Conservation (phyloP, 2,888 invertebrate genomes). For the Taphrorychus bicolor region DNA sequence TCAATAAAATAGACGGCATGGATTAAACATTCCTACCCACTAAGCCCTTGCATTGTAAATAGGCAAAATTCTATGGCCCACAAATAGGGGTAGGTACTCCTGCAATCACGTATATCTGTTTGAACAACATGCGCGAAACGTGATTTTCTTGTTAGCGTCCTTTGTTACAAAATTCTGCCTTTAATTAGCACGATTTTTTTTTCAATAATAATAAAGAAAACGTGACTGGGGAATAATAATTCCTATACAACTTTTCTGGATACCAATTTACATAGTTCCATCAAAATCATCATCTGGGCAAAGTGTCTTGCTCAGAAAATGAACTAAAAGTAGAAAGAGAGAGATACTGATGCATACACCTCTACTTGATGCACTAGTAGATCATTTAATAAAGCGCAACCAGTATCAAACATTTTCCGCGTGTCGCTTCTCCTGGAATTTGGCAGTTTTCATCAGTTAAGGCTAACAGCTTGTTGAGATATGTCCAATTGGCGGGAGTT, state of each 20-base stretch:
- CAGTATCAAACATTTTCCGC: conserved; percentile 16
- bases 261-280: too few species aligned
- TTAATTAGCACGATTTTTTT: background rate
- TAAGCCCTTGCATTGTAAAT: background rate
- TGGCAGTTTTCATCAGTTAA: conserved; percentile 20
- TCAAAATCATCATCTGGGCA: too few species aligned
- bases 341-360: too few species aligned
- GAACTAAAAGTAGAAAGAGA: too few species aligned
- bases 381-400: too few species aligned
- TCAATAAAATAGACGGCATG: background rate
- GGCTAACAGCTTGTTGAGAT: conserved; percentile 10
- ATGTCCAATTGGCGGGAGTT: conserved; percentile 35
- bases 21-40: background rate
- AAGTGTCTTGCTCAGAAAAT: too few species aligned
- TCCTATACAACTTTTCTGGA: too few species aligned
- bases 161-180: background rate
- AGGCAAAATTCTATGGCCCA: background rate
- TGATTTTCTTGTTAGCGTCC: background rate
- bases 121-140: background rate
- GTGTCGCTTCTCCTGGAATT: conserved; percentile 7
- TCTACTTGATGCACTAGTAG: too few species aligned
- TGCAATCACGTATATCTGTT: background rate
- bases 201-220: background rate
- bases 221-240: too few species aligned
- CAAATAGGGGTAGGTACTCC: background rate